A percentile compares a stretch with the other conserved stretches of the same genome.
Conservation (phyloP, 1,140 invertebrate species). For the Penaeus vannamei region DNA sequence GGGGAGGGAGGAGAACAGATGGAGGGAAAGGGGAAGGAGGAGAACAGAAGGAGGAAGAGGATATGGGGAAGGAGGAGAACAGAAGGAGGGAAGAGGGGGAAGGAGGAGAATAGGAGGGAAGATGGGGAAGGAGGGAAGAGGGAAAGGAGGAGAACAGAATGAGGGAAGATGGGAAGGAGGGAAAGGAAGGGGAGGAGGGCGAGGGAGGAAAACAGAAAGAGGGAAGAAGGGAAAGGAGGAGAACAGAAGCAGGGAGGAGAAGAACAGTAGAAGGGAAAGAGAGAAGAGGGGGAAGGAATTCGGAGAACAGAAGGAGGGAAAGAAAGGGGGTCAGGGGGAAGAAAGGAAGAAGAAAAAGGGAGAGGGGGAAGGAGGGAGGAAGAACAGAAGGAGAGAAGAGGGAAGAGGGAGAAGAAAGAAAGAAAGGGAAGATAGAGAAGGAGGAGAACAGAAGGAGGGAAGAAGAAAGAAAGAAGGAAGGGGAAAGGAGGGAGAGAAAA, state of each 20-base stretch:
- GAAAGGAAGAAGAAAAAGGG: neutral
- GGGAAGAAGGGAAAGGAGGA: neutral
- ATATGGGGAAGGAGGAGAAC: neutral
- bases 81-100: neutral
- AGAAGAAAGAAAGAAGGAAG: neutral
- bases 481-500: neutral
- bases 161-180: neutral
- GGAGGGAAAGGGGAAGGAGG: too few relatives aligned
- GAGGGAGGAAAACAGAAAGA: neutral
- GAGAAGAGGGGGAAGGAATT: neutral
- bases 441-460: neutral
- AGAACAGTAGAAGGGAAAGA: neutral
- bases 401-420: neutral
- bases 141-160: neutral
- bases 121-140: neutral
- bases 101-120: neutral
- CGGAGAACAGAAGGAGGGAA: neutral
- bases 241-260: neutral
- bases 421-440: too few relatives aligned
- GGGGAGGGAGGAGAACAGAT: too few relatives aligned
- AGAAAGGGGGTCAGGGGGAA: too few relatives aligned
- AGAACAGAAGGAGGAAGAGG: neutral
- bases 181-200: neutral
- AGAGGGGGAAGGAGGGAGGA: neutral
- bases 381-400: neutral